Conservation (phyloP, 2,797 vertebrate genomes). For the Pithecia hirsuta region DNA sequence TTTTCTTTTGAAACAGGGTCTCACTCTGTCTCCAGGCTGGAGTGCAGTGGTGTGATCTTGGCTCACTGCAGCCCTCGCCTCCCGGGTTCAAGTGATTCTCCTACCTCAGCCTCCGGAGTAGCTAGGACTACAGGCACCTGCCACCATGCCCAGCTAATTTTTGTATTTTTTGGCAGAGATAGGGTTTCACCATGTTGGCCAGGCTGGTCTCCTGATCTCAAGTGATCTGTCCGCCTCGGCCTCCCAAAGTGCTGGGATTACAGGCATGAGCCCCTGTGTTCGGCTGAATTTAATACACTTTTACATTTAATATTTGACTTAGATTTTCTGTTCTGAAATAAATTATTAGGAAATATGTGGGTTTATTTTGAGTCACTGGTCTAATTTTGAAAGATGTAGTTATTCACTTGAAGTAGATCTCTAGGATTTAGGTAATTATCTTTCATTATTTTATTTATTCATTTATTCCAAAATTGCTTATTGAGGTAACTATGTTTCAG, state of each 20-base stretch:
- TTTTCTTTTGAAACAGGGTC: not conserved
- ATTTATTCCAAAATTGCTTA: not conserved
- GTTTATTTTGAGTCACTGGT: not conserved
- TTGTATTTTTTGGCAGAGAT: not conserved
- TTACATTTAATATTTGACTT: not conserved
- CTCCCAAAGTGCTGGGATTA: not conserved
- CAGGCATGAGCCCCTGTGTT: not conserved
- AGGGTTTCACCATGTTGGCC: not conserved
- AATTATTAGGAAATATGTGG: not conserved
- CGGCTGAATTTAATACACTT: not conserved
- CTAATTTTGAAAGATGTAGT: not conserved
- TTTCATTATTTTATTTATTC: slow-evolving; percentile 9
- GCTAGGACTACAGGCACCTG: not conserved
- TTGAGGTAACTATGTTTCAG: not conserved
- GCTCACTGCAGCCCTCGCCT: not conserved
- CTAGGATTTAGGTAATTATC: not conserved
- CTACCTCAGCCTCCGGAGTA: not conserved
- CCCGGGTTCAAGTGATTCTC: not conserved
- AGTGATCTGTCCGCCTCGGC: not conserved
- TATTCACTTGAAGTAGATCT: not conserved
- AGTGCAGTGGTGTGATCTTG: not conserved
- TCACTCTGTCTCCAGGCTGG: not conserved
- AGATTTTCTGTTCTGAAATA: slow-evolving; percentile 22
- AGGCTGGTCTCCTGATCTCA: not conserved
- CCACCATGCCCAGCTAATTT: not conserved